Evolutionary conservation across 2,888 invertebrate genomes (phyloP), one percentile per base, ranked within the genome.

Genomic region (Coleophora flavipennella): DNA sequence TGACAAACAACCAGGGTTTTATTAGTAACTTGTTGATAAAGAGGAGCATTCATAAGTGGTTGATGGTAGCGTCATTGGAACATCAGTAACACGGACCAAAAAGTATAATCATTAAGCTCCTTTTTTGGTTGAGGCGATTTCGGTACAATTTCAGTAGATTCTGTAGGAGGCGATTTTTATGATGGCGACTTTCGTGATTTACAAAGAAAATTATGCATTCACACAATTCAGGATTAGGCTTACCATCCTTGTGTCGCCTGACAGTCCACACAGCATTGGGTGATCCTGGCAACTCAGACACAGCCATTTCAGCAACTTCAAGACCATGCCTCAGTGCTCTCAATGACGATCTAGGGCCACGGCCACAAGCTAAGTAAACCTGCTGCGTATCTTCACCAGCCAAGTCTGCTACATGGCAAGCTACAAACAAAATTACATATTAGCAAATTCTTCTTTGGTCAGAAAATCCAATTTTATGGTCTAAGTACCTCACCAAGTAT

Each of bases 251-350:
- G 71, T 96, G 91, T 60, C 94, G 90, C 68, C 97, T 95, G 13
- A 99, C 99, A 26, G 99, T 99, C 99, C 99, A 99, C 1, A 99
- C 99, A 58, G 99, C 99, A 85, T 98, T 99, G 2, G 99, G 99
- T 66, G 97, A 99, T 65, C 99, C 99, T n/a, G 99, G 99, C 53
- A 99, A 85, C 77, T 99, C 99, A 14, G 98, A 98, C 2, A 99
- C 98, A 43, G 99, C 99, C 99, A 99, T 99, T 83, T 99, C 99
- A 0, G 97, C 95, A 1, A 99, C 98, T 87, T 99, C 99, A 37
- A 99, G 86, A 55, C 99, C 99, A 75, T 99, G 99, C 14, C 99
- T 88, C 8, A 99, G 80, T 0, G 99, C 96, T 60, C 97, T 87
- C 33, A 99, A 72, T 0, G 97, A 93, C 0, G 99, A 99, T 33